phyloP scores from a whole-genome alignment of 37 sponge, comb jelly and placozoan genomes.

The Beroe forskalii region DNA sequence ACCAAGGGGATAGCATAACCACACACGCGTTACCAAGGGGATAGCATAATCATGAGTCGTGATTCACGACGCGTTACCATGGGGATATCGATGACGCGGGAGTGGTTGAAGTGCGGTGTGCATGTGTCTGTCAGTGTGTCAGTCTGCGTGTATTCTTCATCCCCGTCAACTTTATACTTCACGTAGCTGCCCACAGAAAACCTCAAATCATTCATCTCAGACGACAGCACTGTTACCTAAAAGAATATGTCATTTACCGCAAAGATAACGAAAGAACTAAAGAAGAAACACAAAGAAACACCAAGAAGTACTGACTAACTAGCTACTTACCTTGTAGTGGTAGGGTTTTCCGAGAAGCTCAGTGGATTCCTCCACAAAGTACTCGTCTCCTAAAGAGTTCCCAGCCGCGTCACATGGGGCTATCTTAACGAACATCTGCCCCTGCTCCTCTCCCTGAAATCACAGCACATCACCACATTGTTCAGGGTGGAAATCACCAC shows the following conservation, averaged over 20 bases:
- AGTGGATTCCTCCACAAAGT: slow-evolving; percentile 67
- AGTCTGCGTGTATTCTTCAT: slow-evolving; percentile 31
- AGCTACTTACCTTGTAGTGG: slow-evolving; percentile 61
- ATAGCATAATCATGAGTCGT: too few relatives aligned
- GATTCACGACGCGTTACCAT: too few relatives aligned
- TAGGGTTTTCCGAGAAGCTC: slow-evolving; percentile 68
- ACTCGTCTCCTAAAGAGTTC: slow-evolving; percentile 65
- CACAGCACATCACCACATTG: too few relatives aligned
- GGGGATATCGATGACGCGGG: slow-evolving; percentile 42
- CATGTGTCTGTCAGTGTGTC: slow-evolving; percentile 21
- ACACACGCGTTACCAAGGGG: too few relatives aligned
- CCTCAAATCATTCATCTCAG: slow-evolving; percentile 17
- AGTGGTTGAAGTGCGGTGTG: slow-evolving; percentile 65
- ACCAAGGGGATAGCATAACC: too few relatives aligned
- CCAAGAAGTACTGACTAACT: background rate
- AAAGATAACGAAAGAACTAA: background rate
- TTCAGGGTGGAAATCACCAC: too few relatives aligned
- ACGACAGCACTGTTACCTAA: slow-evolving; percentile 59
- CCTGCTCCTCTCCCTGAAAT: slow-evolving; percentile 65
- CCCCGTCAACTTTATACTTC: slow-evolving; percentile 44
- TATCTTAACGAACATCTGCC: slow-evolving; percentile 1
- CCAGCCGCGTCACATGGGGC: slow-evolving; percentile 49
- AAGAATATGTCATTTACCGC: too few relatives aligned
- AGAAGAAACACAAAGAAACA: background rate
- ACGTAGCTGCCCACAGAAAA: slow-evolving; percentile 41